Conservation (phyloP, 2,888 invertebrate species). For the Acrobasis repandana region DNA sequence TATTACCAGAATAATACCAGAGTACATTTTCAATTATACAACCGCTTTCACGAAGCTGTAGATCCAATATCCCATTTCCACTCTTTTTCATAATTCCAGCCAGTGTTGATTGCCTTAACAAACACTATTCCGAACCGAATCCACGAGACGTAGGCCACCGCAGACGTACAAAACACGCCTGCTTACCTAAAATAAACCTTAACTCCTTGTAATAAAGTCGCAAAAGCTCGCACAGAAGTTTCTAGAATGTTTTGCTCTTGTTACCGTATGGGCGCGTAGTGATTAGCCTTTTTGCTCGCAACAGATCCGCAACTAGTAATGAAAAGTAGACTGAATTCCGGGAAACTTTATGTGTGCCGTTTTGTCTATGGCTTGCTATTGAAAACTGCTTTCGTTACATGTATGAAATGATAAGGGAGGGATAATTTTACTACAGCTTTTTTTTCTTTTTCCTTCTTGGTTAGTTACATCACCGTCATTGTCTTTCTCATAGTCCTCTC, state of each 20-base stretch:
- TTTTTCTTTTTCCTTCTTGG: no score
- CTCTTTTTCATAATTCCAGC: constrained; percentile 18
- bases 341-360: constrained; percentile 12
- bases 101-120: constrained; percentile 27
- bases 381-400: constrained; percentile 3
- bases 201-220: not conserved
- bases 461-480: no score
- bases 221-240: not conserved
- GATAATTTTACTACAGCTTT: no score
- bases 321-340: constrained; percentile 11
- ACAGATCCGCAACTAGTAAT: constrained; percentile 17
- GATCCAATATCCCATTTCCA: not conserved
- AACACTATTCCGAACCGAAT: constrained; percentile 21
- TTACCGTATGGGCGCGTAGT: constrained; percentile 19
- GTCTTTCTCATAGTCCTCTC: no score
- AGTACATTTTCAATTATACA: not conserved
- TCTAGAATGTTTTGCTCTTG: constrained; percentile 9
- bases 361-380: constrained; percentile 8
- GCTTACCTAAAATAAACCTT: not conserved
- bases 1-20: no score
- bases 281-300: constrained; percentile 26
- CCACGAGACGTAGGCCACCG: constrained; percentile 9
- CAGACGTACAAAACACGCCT: not conserved
- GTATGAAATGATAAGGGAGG: no score
- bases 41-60: not conserved